Evolutionary conservation across 2,113 vertebrate species (phyloP).

Genomic region (Varanus salvator): DNA sequence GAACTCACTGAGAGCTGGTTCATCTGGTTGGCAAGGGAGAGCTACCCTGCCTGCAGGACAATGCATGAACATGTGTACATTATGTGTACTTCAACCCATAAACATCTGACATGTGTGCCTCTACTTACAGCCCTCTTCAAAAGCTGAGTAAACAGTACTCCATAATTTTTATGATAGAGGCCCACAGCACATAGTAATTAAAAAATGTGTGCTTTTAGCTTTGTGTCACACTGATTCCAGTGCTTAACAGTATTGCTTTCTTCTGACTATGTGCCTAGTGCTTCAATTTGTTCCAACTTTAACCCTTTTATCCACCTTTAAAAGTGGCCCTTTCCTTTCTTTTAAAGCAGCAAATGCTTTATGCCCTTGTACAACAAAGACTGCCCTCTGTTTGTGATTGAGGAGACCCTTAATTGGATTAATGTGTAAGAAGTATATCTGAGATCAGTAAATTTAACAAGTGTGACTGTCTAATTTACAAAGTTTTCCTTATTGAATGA

Average conservation of each 20-base stretch:
- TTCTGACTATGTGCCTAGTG: too few species aligned
- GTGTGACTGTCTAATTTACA: constrained; percentile 9
- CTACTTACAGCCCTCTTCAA: neutral
- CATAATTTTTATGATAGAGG: too few species aligned
- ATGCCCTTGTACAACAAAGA: constrained; percentile 20
- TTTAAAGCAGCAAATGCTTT: constrained; percentile 20
- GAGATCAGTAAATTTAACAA: constrained; percentile 39
- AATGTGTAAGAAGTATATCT: constrained; percentile 49
- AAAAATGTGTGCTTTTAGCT: too few species aligned
- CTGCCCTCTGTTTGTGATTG: constrained; percentile 13
- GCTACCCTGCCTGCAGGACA: too few species aligned
- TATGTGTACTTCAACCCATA: too few species aligned
- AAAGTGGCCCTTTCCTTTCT: neutral
- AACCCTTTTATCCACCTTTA: neutral
- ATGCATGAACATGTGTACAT: too few species aligned
- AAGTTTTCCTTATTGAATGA: constrained; percentile 40
- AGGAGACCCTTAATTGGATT: constrained; percentile 46
- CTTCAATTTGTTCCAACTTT: neutral
- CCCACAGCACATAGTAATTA: too few species aligned
- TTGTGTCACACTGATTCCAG: too few species aligned
- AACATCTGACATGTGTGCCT: neutral
- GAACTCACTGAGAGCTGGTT: too few species aligned
- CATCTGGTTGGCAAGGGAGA: too few species aligned
- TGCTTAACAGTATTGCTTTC: too few species aligned
- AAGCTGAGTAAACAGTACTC: neutral